Percentiles rank a stretch among this genome's conserved stretches.
Conservation (phyloP, 2,113 vertebrate species). For the Oriolus oriolus region DNA sequence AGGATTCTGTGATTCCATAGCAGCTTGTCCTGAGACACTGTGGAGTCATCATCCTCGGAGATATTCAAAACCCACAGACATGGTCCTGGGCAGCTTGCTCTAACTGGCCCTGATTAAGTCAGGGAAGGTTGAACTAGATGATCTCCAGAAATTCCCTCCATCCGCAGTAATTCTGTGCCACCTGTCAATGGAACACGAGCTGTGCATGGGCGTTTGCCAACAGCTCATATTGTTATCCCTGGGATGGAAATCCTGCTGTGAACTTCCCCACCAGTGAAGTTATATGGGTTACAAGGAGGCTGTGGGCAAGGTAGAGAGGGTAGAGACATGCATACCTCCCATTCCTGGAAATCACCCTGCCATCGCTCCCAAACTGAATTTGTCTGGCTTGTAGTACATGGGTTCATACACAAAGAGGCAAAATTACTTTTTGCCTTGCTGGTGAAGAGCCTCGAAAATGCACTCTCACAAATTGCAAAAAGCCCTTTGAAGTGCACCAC, state of each 20-base stretch:
- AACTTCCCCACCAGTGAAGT: not conserved
- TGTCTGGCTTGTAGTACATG: not conserved
- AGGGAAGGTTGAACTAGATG: not conserved
- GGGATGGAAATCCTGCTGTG: not conserved
- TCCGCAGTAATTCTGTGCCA: not conserved
- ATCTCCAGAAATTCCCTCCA: not conserved
- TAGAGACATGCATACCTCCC: not conserved
- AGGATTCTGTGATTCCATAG: not conserved
- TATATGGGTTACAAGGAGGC: not conserved
- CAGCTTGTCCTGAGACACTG: not conserved
- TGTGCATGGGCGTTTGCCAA: not conserved
- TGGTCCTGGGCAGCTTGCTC: not conserved
- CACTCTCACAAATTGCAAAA: not conserved
- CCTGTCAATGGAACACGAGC: not conserved
- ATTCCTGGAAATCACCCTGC: not conserved
- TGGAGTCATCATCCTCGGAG: not conserved
- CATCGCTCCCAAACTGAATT: not conserved
- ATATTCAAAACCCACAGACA: not conserved
- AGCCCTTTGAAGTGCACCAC: not conserved
- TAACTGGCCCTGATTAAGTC: not conserved
- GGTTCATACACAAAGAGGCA: not conserved
- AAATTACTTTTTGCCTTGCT: not conserved
- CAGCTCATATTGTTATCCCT: not conserved
- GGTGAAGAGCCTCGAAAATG: not conserved
- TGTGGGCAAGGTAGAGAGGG: not conserved